Evolutionary conservation across 2,888 invertebrate genomes (phyloP), one percentile per base, ranked within the genome.

Genomic region (Syrphus vitripennis): DNA sequence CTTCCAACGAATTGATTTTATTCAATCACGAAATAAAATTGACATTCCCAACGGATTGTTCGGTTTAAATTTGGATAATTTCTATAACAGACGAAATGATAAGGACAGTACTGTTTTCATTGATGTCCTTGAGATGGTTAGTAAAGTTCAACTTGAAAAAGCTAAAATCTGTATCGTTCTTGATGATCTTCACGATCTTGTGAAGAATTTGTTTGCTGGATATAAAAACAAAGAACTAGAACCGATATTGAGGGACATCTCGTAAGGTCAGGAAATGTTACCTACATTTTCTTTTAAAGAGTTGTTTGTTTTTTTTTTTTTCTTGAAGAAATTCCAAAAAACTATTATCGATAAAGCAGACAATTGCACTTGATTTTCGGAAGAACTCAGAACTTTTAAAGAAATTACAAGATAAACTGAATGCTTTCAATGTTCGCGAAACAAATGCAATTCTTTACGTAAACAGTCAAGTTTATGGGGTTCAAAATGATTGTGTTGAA

Each of bases 101-200:
- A 21, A 34, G 2, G 34, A 71, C 9, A 37, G 72, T n/a, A 57
- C 53, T 0, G 45, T 55, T n/a, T 79, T 57, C 26, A 57, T 79
- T 26, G 72, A 79, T 21, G 55, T 72, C 10, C 21, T 79, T 3
- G 26, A 65, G 14, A 9, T 71, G 7, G 55, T 57, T 14, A 48
- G 48, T 21, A 40, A 42, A 4, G 6, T 1, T 2, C 5, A 26
- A 24, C 55, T 79, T 5, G 37, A 71, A 19, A 21, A 65, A 12
- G 63, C 72, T 5, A 84, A 81, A 26, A 34, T 81, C 7, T 67
- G 71, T 4, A 55, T 81, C 10, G 61, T 86, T 9, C 7, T 86
- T 10, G 80, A 80, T 6, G 72, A 81, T 14, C 16, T 86, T 14
- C 29, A 40, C 0, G 48, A 55, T 16, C 42, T 69, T 4, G 16